These are phyloP conservation scores for Zosterops borbonicus DNA, from an alignment of 2,113 vertebrate genomes.

Conservation along the genomic window DNA sequence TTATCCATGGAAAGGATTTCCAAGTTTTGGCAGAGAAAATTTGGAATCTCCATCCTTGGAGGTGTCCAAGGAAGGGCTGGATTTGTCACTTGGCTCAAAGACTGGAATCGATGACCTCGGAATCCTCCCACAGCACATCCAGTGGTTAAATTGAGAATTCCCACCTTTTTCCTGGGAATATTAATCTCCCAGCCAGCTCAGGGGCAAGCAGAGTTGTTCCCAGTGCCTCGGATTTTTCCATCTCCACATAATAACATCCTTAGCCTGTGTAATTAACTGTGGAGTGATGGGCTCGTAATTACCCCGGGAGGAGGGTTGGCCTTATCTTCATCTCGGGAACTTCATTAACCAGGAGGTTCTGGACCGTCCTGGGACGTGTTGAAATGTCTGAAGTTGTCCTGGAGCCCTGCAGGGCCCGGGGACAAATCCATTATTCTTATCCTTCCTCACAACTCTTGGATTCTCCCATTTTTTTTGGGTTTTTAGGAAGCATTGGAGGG, in stretches of 20 bases:
- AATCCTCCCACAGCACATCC: fast-evolving
- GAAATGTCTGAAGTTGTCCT: neutral
- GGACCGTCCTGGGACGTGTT: neutral
- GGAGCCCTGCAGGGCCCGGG: neutral
- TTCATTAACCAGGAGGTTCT: slow-evolving; percentile 17
- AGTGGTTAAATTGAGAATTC: neutral
- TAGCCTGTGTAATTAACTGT: slow-evolving; percentile 70
- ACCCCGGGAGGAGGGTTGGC: slow-evolving; percentile 28
- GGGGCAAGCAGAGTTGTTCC: slow-evolving; percentile 61
- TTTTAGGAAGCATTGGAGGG: neutral
- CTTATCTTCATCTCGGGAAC: slow-evolving; percentile 42
- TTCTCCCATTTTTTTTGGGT: neutral
- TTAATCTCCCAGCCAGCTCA: slow-evolving; percentile 42
- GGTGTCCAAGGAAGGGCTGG: neutral
- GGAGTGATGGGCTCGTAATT: slow-evolving; percentile 72
- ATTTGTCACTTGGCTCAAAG: neutral
- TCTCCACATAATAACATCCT: slow-evolving; percentile 51
- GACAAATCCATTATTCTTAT: too few species aligned
- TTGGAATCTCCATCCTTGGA: neutral
- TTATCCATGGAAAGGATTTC: fast-evolving
- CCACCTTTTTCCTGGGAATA: slow-evolving; percentile 52
- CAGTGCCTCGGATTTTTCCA: neutral
- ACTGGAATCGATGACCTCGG: fast-evolving
- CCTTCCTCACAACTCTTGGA: neutral
- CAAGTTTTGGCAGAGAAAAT: fast-evolving